These are phyloP conservation scores for Poecilia gillii DNA, from an alignment of 2,797 vertebrate genomes.

Conservation along the genomic window DNA sequence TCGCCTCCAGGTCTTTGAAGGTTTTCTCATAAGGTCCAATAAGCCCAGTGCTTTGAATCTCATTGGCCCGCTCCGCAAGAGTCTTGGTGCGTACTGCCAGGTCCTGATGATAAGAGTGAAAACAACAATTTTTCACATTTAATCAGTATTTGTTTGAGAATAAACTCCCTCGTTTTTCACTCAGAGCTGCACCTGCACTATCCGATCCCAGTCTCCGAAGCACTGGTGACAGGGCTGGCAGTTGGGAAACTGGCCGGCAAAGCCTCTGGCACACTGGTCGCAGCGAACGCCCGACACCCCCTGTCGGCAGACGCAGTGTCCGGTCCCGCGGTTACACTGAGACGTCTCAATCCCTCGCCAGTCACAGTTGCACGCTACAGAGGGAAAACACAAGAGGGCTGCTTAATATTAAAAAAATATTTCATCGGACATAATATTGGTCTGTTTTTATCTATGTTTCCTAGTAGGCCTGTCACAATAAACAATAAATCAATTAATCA, in stretches of 20 bases:
- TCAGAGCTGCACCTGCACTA: constrained; percentile 83
- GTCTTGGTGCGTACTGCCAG: constrained; percentile 84
- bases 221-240: constrained; percentile 95
- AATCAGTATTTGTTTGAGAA: not conserved
- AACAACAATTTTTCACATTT: not conserved
- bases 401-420: too few relatives aligned
- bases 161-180: not conserved
- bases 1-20: constrained; percentile 87
- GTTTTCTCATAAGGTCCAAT: constrained; percentile 86
- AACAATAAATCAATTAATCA: too few relatives aligned
- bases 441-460: too few relatives aligned
- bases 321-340: constrained; percentile 89
- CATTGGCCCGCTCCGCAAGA: constrained; percentile 82
- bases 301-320: constrained; percentile 92
- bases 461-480: too few relatives aligned
- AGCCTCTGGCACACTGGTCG: constrained; percentile 95
- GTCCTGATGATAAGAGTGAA: constrained; percentile 72
- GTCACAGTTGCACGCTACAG: constrained; percentile 92
- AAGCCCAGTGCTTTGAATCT: constrained; percentile 90
- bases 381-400: not conserved
- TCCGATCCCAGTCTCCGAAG: constrained; percentile 97
- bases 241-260: constrained; percentile 89
- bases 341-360: constrained; percentile 86
- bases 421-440: too few relatives aligned
- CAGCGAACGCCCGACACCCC: constrained; percentile 95